Evolutionary conservation across 2,797 vertebrate genomes (phyloP).

Genomic region (Peromyscus eremicus): DNA sequence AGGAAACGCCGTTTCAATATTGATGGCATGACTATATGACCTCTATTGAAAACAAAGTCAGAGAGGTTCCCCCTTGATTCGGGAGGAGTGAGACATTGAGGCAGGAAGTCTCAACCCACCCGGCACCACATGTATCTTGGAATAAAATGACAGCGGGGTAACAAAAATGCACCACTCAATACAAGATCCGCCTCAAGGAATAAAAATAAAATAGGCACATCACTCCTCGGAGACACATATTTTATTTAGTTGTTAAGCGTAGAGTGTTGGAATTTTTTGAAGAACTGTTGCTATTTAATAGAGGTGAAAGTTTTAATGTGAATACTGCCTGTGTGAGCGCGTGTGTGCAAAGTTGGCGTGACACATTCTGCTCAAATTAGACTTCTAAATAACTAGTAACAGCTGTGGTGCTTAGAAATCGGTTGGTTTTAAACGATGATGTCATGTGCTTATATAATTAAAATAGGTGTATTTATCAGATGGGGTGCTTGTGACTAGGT

Average conservation of each 20-base stretch:
- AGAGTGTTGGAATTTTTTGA: constrained; percentile 82
- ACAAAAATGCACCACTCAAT: constrained; percentile 32
- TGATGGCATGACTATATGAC: constrained; percentile 66
- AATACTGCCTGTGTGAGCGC: neutral
- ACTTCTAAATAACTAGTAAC: constrained; percentile 73
- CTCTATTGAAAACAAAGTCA: constrained; percentile 72
- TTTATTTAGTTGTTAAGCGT: constrained; percentile 79
- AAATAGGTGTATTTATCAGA: constrained; percentile 70
- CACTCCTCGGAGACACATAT: constrained; percentile 79
- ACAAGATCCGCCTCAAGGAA: constrained; percentile 57
- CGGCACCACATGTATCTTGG: neutral
- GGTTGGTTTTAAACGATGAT: constrained; percentile 72
- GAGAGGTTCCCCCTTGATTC: constrained; percentile 19
- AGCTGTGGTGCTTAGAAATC: constrained; percentile 79
- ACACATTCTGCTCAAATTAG: constrained; percentile 83
- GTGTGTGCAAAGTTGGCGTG: constrained; percentile 70
- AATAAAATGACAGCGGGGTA: constrained; percentile 51
- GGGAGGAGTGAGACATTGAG: neutral
- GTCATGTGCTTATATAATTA: constrained; percentile 74
- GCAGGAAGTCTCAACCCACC: neutral
- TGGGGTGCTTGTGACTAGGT: neutral
- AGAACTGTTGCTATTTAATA: constrained; percentile 82
- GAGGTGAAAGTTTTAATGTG: constrained; percentile 76
- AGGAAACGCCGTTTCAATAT: constrained; percentile 57
- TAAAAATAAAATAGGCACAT: constrained; percentile 80